Base-by-base conservation (phyloP, 2,888 invertebrate genomes). In the Amblyjoppa proteus region DNA sequence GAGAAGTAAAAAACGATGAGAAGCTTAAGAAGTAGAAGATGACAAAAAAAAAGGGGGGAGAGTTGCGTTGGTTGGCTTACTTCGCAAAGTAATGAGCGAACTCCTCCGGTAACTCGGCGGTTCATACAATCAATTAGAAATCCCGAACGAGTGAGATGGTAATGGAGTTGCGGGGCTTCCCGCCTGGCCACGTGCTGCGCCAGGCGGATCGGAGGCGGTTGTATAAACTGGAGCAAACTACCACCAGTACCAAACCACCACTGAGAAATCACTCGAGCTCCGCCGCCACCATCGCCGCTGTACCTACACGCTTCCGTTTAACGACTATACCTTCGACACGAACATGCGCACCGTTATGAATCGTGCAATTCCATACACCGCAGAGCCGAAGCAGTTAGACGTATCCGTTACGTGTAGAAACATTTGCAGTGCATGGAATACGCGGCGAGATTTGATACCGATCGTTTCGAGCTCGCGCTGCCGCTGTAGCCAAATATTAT, bases 111-210 rank as follows among this genome's bases (percentile, higher is more conserved):
- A 90, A 90, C 89, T 91, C 73, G 49, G 53, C 87, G 87, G 85
- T 89, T 89, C 89, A 88, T 89, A 90, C 90, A 92, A 92, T 92
- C 92, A 92, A 92, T 92, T 92, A 91, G 89, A 91, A 90, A 88
- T 89, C 89, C 78, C 83, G 86, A 90, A 90, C 88, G 88, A 89
- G 90, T 88, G 89, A 89, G 91, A 90, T 91, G 89, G 90, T 92
- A 92, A 92, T 91, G 87, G 90, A 91, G 90, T 91, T 90, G 86
- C 83, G 51, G 70, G 56, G 75, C 31, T 51, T 68, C 66, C 51
- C 20, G 38, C 34, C 58, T 49, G 73, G 45, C 74, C 64, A 20
- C 61, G 81, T 74, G 31, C 58, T 74, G 69, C 49, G 69, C 45
- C 58, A 6, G 34, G 20, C 45, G 38, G 20, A 16, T 7, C 11